A percentile compares a stretch with the other conserved stretches of the same genome.
Evolutionary conservation across 2,113 vertebrate species (phyloP).

Genomic region (Eubucco bourcierii): DNA sequence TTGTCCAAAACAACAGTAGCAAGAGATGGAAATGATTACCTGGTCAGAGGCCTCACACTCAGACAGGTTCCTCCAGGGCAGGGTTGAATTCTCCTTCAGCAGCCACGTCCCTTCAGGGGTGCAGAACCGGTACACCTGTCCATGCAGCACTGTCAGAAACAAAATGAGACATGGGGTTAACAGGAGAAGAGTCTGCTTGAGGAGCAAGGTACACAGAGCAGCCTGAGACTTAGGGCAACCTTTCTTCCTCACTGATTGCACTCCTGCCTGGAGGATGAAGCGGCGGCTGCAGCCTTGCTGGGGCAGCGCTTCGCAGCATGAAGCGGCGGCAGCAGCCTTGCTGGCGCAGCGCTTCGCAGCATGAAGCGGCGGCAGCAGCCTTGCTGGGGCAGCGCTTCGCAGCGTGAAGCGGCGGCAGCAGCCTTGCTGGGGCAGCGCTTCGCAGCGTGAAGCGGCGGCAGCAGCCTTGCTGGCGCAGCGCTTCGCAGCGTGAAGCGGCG

Average conservation of each 20-base stretch:
- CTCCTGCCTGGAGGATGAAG: not conserved
- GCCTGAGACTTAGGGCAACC: not conserved
- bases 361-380: too few species aligned
- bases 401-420: too few species aligned
- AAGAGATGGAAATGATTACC: conserved; percentile 1
- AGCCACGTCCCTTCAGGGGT: conserved; percentile 77
- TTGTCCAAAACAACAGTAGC: not conserved
- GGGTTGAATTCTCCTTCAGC: conserved; percentile 73
- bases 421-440: too few species aligned
- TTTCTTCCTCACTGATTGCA: fast-evolving
- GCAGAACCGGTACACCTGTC: conserved; percentile 79
- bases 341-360: too few species aligned
- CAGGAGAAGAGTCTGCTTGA: fast-evolving
- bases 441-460: too few species aligned
- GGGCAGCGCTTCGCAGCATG: too few species aligned
- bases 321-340: too few species aligned
- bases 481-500: too few species aligned
- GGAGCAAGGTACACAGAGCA: not conserved
- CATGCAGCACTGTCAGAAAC: conserved; percentile 69
- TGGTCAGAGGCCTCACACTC: conserved; percentile 71
- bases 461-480: too few species aligned
- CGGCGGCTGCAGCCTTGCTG: too few species aligned
- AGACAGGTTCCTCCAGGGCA: conserved; percentile 79
- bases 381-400: too few species aligned
- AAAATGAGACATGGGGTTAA: not conserved